A percentile compares a stretch with the other conserved stretches of the same genome.
Conservation (phyloP, 2,113 vertebrate genomes). For the Sinocyclocheilus rhinocerous region DNA sequence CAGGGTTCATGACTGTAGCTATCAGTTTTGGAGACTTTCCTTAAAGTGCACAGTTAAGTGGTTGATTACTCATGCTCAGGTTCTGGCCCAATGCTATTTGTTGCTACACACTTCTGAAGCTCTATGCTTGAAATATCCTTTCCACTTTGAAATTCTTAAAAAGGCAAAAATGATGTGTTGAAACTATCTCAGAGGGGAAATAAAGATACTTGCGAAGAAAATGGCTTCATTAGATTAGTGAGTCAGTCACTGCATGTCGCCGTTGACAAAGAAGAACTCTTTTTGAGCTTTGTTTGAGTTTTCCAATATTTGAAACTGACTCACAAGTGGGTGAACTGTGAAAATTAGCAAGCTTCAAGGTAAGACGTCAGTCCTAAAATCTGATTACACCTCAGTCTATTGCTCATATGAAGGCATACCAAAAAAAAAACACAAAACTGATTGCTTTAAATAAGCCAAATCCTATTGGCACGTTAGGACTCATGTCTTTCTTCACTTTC, state of each 20-base stretch:
- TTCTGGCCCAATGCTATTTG: background rate
- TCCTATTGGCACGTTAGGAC: too few relatives aligned
- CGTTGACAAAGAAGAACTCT: background rate
- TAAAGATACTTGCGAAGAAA: background rate
- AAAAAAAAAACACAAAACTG: too few relatives aligned
- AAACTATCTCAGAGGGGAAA: background rate
- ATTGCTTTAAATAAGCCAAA: too few relatives aligned
- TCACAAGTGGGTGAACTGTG: slow-evolving; percentile 28
- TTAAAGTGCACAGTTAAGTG: slow-evolving; percentile 12
- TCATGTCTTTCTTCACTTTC: too few relatives aligned
- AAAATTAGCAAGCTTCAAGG: background rate
- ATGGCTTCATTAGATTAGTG: background rate
- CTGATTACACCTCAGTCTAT: too few relatives aligned
- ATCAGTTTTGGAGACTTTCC: slow-evolving; percentile 5
- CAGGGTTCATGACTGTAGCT: slow-evolving; percentile 7
- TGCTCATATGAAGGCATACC: too few relatives aligned
- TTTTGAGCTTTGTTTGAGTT: background rate
- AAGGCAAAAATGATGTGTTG: background rate
- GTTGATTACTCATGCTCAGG: background rate
- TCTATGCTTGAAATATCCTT: background rate
- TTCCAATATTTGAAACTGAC: slow-evolving; percentile 9
- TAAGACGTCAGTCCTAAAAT: too few relatives aligned
- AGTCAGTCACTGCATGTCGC: background rate
- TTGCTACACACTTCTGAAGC: background rate
- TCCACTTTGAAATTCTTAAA: slow-evolving; percentile 8